Evolutionary conservation across 2,797 vertebrate species (phyloP).

Genomic region (Diplodus sargus): DNA sequence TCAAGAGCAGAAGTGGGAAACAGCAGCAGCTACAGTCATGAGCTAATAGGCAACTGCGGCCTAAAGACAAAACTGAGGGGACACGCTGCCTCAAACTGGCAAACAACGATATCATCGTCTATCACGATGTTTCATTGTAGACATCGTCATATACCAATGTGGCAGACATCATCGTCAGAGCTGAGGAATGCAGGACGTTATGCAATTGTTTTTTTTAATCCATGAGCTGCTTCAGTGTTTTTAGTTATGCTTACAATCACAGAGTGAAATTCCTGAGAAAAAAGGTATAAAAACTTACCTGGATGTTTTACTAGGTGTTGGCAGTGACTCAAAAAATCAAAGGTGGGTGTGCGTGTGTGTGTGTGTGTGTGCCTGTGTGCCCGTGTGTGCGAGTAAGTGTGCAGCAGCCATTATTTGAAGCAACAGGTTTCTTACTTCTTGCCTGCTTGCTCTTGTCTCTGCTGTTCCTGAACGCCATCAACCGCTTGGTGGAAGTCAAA

Average conservation of each 20-base stretch:
- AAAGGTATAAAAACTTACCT: background rate
- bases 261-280: background rate
- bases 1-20: no score
- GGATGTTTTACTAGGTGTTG: background rate
- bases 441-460: constrained; percentile 97
- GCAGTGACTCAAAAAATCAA: background rate
- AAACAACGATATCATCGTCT: no score
- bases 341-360: constrained; percentile 16
- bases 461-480: constrained; percentile 97
- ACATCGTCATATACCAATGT: no score
- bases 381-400: constrained; percentile 11
- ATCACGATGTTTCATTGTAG: no score
- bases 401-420: constrained; percentile 47
- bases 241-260: background rate
- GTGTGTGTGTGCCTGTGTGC: constrained; percentile 24
- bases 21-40: no score
- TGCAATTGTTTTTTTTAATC: background rate
- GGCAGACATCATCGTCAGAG: background rate
- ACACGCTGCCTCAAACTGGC: no score
- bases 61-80: no score
- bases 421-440: constrained; percentile 91
- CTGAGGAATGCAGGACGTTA: background rate
- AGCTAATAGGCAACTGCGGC: no score
- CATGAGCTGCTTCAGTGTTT: background rate
- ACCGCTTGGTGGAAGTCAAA: constrained; percentile 99